Evolutionary conservation across 2,113 vertebrate species (phyloP).

Genomic region (Syrmaticus mikado): DNA sequence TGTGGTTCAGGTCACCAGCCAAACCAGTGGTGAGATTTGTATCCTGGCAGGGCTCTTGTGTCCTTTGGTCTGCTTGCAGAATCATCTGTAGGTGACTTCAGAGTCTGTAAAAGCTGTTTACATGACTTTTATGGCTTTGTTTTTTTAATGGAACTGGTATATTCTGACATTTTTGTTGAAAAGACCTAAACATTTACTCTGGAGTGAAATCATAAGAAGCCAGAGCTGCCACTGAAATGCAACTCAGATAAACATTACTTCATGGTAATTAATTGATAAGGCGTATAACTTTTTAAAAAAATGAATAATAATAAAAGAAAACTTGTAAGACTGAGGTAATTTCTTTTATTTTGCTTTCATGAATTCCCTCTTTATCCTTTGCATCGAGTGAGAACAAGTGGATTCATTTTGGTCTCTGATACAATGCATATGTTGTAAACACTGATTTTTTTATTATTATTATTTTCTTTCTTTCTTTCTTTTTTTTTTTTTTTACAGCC

Average conservation of each 20-base stretch:
- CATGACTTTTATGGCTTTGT: not conserved
- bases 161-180: not conserved
- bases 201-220: conserved; percentile 44
- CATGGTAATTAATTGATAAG: conserved; percentile 47
- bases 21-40: not conserved
- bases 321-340: not conserved
- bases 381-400: not conserved
- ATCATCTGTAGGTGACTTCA: not conserved
- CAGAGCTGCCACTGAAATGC: conserved; percentile 49
- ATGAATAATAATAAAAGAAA: not conserved
- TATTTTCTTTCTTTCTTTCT: too few species aligned
- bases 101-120: conserved; percentile 13
- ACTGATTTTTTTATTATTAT: not conserved
- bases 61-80: not conserved
- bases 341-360: conserved; percentile 14
- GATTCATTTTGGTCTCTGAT: conserved; percentile 45
- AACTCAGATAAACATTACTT: conserved; percentile 22
- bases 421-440: not conserved
- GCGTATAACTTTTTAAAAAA: not conserved
- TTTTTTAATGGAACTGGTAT: not conserved
- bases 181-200: conserved; percentile 44
- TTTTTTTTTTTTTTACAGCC: not conserved
- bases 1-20: not conserved
- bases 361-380: conserved; percentile 36
- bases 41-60: not conserved